Evolutionary conservation across 1,140 invertebrate genomes (phyloP).

Genomic region (Sinonovacula constricta): DNA sequence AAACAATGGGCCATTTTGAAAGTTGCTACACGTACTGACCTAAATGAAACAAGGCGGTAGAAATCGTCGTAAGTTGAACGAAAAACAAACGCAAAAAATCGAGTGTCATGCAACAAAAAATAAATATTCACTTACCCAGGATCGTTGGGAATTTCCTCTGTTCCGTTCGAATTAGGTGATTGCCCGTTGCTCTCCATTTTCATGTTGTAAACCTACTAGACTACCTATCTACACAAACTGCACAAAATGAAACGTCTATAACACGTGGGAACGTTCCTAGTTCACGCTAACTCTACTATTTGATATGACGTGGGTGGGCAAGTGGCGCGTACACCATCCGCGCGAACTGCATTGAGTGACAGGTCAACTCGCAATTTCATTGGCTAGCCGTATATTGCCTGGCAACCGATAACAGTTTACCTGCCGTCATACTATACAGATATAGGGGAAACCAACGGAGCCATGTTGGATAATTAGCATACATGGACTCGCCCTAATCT

Average conservation of each 20-base stretch:
- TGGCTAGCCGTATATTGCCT: conserved; percentile 62
- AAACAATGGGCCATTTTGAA: conserved; percentile 56
- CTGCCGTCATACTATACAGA: conserved; percentile 48
- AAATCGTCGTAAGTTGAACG: conserved; percentile 37
- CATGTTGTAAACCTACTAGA: conserved; percentile 64
- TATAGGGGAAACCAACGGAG: conserved; percentile 9
- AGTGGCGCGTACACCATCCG: conserved; percentile 67
- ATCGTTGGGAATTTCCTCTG: conserved; percentile 71
- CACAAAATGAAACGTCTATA: conserved; percentile 59
- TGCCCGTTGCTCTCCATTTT: conserved; percentile 69
- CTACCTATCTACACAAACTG: conserved; percentile 68
- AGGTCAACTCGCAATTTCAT: conserved; percentile 53
- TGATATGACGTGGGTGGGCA: conserved; percentile 68
- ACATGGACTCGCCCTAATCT: neutral
- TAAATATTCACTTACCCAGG: conserved; percentile 64
- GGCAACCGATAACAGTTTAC: conserved; percentile 67
- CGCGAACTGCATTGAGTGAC: conserved; percentile 71
- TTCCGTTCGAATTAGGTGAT: conserved; percentile 62
- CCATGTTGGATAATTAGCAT: neutral
- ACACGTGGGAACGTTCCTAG: conserved; percentile 64
- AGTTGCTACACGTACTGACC: conserved; percentile 59
- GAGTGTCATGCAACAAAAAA: conserved; percentile 20
- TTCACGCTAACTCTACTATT: conserved; percentile 62
- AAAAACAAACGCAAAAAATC: conserved; percentile 39
- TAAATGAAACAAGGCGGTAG: conserved; percentile 50